Conservation (phyloP, 1,140 invertebrate species). For the Fopius arisanus region DNA sequence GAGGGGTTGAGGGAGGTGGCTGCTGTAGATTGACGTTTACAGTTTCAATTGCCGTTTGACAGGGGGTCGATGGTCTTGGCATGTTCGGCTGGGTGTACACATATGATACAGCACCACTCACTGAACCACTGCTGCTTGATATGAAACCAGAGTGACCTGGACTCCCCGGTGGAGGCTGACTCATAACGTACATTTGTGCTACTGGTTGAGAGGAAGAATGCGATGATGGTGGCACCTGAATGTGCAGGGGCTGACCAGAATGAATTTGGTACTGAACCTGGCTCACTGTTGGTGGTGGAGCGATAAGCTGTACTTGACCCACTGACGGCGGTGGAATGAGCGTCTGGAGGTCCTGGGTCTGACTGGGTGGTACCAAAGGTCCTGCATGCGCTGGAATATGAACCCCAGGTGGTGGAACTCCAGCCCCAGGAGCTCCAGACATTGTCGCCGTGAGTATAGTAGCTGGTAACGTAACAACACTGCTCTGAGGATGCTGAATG, state of each 20-base stretch:
- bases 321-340: conserved; percentile 56
- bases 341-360: conserved; percentile 58
- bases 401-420: conserved; percentile 55
- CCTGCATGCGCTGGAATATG: conserved; percentile 58
- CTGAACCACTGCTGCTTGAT: conserved; percentile 49
- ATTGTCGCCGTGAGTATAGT: conserved; percentile 62
- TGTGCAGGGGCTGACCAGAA: conserved; percentile 58
- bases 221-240: conserved; percentile 52
- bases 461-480: conserved; percentile 58
- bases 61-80: conserved; percentile 54
- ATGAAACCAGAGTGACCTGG: conserved; percentile 52
- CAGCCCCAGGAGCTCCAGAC: conserved; percentile 52
- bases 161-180: conserved; percentile 56
- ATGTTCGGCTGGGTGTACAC: conserved; percentile 59
- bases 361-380: conserved; percentile 54
- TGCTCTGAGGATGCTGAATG: conserved; percentile 62
- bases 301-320: conserved; percentile 59
- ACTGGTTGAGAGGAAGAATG: conserved; percentile 58
- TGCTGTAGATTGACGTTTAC: conserved; percentile 62
- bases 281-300: conserved; percentile 58
- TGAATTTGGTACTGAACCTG: conserved; percentile 64
- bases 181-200: conserved; percentile 63
- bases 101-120: conserved; percentile 57
- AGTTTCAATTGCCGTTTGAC: conserved; percentile 49
- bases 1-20: conserved; percentile 53